Base-by-base conservation (phyloP, 1,140 invertebrate species). In the Drosophila busckii region DNA sequence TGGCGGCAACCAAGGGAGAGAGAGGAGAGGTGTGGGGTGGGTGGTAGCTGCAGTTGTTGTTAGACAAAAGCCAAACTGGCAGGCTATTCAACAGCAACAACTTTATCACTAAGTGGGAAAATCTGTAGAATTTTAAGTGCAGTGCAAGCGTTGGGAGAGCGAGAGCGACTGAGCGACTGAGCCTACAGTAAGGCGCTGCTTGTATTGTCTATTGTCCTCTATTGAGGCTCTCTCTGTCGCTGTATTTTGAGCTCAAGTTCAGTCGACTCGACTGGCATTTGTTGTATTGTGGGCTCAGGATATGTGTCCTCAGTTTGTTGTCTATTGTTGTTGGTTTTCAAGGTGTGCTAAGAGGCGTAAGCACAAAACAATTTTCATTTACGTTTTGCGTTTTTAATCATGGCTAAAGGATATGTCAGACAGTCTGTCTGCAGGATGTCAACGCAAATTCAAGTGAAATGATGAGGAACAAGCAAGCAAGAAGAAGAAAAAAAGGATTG, bases 301-400 rank as follows among this genome's bases (percentile, higher is more conserved):
- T n/a, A n/a, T n/a, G n/a, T 58, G 9, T 34, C 8, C 32, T 19
- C 29, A 12, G 26, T 62, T 68, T 53, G 52, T 64, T 55, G 46
- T 54, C 23, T 16, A n/a, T 48, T 41, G 17, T 70, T 54, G 45
- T 73, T 64, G 71, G n/a, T 78, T 76, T 82, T 82, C 75, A 82
- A 82, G 75, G 75, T 82, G 75, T 82, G 75, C 61, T 82, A 75
- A 82, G 75, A 82, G 75, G 75, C 75, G 75, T 82, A 70, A 75
- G 75, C 61, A 82, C 69, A 68, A 82, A 82, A 82, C 75, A 82
- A 71, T 82, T 75, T 82, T 78, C 71, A 73, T 82, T 82, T 83
- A 59, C 65, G n/a, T n/a, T 69, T 71, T 75, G 54, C 65, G 69
- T 82, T 82, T 82, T 82, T 82, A 82, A 82, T 82, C 75, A 82